These are phyloP conservation scores for Bathynomus jamesi DNA, from an alignment of 1,140 invertebrate genomes.

Conservation along the genomic window DNA sequence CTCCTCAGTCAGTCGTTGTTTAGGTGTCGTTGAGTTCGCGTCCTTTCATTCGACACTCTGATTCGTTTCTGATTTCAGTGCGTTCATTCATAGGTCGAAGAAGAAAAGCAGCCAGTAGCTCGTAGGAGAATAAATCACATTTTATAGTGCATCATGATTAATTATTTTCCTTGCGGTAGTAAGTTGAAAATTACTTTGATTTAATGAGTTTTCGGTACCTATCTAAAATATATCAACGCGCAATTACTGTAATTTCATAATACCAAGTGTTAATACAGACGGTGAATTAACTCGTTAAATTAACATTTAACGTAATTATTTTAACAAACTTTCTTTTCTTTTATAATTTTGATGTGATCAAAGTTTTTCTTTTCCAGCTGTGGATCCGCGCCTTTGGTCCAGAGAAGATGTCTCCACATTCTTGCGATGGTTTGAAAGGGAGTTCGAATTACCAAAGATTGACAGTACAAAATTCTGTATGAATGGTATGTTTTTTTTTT, in stretches of 20 bases:
- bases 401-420: constrained; percentile 82
- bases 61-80: background rate
- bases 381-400: constrained; percentile 80
- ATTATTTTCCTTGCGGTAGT: constrained; percentile 4
- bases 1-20: too few species aligned
- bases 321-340: too few species aligned
- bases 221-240: too few species aligned
- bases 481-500: constrained; percentile 63
- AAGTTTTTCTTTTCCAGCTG: constrained; percentile 50
- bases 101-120: too few species aligned
- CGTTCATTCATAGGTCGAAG: background rate
- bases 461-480: constrained; percentile 93
- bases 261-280: too few species aligned
- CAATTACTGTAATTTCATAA: too few species aligned
- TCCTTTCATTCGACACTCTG: background rate
- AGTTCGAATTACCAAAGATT: constrained; percentile 83
- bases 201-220: too few species aligned
- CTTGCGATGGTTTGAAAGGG: constrained; percentile 81
- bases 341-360: constrained; percentile 8
- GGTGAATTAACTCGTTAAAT: too few species aligned
- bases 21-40: background rate
- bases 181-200: background rate
- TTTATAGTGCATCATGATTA: too few species aligned
- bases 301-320: too few species aligned
- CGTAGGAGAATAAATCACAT: too few species aligned